Base-by-base conservation (phyloP, 2,113 vertebrate genomes). In the Oncorhynchus masou region DNA sequence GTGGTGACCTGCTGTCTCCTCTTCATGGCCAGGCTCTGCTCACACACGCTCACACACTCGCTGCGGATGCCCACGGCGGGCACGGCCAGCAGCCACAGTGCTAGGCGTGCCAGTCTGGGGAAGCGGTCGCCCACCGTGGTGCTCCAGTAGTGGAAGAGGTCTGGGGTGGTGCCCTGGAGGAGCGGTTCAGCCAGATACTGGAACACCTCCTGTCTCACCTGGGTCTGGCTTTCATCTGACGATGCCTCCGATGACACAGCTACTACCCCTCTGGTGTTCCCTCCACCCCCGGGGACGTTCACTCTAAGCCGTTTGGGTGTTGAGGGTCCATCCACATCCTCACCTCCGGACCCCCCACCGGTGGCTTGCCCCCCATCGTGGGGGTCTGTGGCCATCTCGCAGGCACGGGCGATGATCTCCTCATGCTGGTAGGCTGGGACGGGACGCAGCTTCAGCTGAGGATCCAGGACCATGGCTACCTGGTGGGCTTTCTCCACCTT, bases 131-230 rank as follows among this genome's bases (percentile, higher is more conserved):
- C 74, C 86, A 96, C 95, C 9, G 95, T 95, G 1, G 96, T 95
- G 2, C 96, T 96, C 98, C 98, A 99, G 93, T 97, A 99, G 94
- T 97, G 96, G 89, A 99, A 96, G 76, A 99, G 95, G 87, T 99
- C 97, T 0, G 96, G 95, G 31, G 59, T 22, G 7, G 96, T 94
- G 64, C 92, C 92, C 71, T 92, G 92, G 69, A 93, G 90, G 24
- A 92, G 90, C 8, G 94, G 93, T 82, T 94, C 94, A 0, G 93
- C 92, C 85, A 94, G 82, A 76, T 94, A 94, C 70, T 92, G 92
- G 74, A 94, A 94, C 75, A 94, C 86, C 84, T 99, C 98, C 59
- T 92, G 96, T 74, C 97, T 95, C 49, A 96, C 95, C 0, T 96
- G 94, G 78, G 94, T 93, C 59, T 97, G 86, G 64, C 78, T 67